Conservation (phyloP, 2,797 vertebrate genomes). For the Coreius guichenoti region DNA sequence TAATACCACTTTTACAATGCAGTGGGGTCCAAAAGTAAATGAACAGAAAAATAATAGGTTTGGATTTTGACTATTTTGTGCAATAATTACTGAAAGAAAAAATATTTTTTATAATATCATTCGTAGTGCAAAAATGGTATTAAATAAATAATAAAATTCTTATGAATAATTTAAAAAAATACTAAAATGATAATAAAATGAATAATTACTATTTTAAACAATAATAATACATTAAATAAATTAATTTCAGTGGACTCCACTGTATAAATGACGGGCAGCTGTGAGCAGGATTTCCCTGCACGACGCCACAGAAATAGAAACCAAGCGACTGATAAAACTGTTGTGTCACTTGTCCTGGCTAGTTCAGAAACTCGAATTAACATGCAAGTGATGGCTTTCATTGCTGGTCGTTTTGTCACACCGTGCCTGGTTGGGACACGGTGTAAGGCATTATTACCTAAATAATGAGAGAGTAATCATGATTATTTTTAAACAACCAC, state of each 20-base stretch:
- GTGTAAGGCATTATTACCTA: background rate
- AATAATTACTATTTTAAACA: background rate
- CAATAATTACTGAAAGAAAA: background rate
- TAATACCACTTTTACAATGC: background rate
- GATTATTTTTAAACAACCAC: conserved; percentile 38
- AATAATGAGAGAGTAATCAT: conserved; percentile 1
- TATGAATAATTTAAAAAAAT: background rate
- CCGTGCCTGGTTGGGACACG: background rate
- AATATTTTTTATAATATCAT: background rate
- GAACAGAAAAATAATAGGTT: background rate
- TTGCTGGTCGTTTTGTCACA: background rate
- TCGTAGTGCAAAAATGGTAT: background rate
- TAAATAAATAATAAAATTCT: background rate
- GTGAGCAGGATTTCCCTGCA: background rate
- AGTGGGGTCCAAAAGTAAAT: background rate
- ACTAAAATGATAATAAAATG: background rate
- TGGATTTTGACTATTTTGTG: background rate
- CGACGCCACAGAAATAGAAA: background rate
- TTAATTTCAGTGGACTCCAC: background rate
- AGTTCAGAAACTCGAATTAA: background rate
- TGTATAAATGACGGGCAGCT: background rate
- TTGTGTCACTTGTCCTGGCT: conserved; percentile 2
- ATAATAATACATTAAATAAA: background rate
- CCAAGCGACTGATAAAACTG: background rate
- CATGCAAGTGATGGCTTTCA: background rate